phyloP scores from a whole-genome alignment of 2,113 vertebrate species.

The Heliornis fulica region DNA sequence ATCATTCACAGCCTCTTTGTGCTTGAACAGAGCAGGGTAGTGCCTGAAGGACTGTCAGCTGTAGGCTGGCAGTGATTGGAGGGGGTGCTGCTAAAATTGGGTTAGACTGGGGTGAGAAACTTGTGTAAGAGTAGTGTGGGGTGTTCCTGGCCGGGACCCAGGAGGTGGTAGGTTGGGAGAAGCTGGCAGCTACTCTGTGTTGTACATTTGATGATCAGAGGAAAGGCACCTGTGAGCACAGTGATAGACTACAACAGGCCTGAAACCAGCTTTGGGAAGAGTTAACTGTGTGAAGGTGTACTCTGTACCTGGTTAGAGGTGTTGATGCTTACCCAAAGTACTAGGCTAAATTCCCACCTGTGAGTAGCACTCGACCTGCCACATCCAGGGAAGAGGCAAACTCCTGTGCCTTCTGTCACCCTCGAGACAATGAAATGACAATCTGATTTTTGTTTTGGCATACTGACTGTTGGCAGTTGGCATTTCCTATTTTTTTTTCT shows the following conservation, averaged over 20 bases:
- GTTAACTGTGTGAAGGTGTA: not conserved
- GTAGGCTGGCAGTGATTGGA: not conserved
- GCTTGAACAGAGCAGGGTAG: not conserved
- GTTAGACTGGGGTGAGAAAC: not conserved
- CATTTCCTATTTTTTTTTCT: not conserved
- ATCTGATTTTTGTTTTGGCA: no score
- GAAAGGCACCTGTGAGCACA: not conserved
- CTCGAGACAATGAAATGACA: no score
- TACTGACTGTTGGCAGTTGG: no score
- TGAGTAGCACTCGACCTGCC: not conserved
- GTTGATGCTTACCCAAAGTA: not conserved
- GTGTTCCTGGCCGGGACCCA: not conserved
- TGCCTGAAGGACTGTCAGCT: not conserved
- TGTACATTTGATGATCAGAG: no score
- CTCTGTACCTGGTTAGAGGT: not conserved
- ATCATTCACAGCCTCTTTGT: not conserved
- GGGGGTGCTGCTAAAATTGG: not conserved
- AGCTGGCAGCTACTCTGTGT: not conserved
- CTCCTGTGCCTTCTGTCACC: not conserved
- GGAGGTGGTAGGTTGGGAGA: not conserved
- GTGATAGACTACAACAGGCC: not conserved
- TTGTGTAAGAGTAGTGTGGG: not conserved
- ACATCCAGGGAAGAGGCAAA: not conserved
- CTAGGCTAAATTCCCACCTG: not conserved
- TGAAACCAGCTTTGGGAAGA: not conserved